Base-by-base conservation (phyloP, 2,888 invertebrate species). In the Synergus laeviventris region DNA sequence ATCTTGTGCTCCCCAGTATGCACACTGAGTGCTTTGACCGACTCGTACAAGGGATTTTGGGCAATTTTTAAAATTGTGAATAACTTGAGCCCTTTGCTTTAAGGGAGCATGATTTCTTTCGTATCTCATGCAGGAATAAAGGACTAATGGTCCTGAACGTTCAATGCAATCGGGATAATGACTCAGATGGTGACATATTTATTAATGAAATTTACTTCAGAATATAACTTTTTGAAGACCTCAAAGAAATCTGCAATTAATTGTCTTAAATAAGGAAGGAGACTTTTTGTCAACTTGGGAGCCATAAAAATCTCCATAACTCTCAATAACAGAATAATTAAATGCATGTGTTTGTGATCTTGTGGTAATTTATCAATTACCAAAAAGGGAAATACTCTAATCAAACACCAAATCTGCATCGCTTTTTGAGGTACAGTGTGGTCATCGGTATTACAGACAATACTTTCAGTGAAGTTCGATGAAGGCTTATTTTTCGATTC, bases 241-340 rank as follows among this genome's bases (percentile, higher is more conserved):
- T 14, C 59, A 14, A 74, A 74, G 31, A 80, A 81, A 49, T 79
- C 78, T 18, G 74, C 74, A 9, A 81, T 78, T 1, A 80, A 59
- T 14, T 36, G 36, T 74, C 75, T 73, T 74, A 83, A 78, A 39
- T 74, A 76, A n/a, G 77, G 74, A n/a, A 82, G 61, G 9, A 77
- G 36, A n/a, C 73, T 70, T 49, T 60, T 21, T 62, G 75, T 64
- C 7, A 80, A 59, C 66, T 74, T 77, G 12, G 80, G 81, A 18
- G 79, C 80, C 73, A 83, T 81, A 2, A 81, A 78, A 1, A 82
- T 81, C 75, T 82, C 81, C 81, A 82, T 82, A 11, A 84, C 79
- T 76, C 75, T n/a, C 11, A 82, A 73, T 31, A 81, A 78, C n/a
- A 74, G 42, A 9, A 81, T n/a, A 60, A 83, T 56, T 1, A 83